Evolutionary conservation across 2,888 invertebrate genomes (phyloP), one percentile per base, ranked within the genome.

Genomic region (Lasius fuliginosus): DNA sequence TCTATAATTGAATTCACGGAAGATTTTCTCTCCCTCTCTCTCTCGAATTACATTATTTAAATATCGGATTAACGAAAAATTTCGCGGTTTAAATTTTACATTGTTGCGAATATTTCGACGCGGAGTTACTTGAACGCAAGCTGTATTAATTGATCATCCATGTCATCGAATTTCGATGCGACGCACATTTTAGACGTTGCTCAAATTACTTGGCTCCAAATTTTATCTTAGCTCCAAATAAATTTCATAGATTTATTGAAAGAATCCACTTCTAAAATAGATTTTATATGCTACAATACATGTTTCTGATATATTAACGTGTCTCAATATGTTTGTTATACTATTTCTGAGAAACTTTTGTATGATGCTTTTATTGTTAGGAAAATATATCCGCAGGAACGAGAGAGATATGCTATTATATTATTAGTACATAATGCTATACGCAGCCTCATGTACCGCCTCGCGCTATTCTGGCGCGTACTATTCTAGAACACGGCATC

Each of bases 401-500:
- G 1, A 68, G 1, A 68, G 1, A 36, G 36, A 36, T 36, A 42
- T 68, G 4, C 42, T 58, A 56, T 12, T 27, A 8, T 56, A 58
- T 40, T 11, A 36, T 36, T 36, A 12, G 4, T 33, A 27, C 9
- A 36, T 1, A 27, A 12, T n/a, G 76, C 18, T 33, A 0, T 30
- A 8, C 30, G 18, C 12, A 68, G 18, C 4, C 3, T 23, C 30
- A 15, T n/a, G n/a, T 33, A 46, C 5, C 8, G 18, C 5, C 65
- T 67, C 12, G n/a, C 6, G 42, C 15, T 77, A 49, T 58, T 77
- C 68, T 58, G 42, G 30, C 58, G 12, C 5, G 27, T 60, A 33
- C 79, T 71, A 81, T 62, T 71, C 60, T 81, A 62, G 30, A 71
- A 60, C 36, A 33, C 12, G 27, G 9, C 23, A 62, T 81, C 33